Base-by-base conservation (phyloP, 1,140 invertebrate species). In the Macrotrachela quadricornifera region DNA sequence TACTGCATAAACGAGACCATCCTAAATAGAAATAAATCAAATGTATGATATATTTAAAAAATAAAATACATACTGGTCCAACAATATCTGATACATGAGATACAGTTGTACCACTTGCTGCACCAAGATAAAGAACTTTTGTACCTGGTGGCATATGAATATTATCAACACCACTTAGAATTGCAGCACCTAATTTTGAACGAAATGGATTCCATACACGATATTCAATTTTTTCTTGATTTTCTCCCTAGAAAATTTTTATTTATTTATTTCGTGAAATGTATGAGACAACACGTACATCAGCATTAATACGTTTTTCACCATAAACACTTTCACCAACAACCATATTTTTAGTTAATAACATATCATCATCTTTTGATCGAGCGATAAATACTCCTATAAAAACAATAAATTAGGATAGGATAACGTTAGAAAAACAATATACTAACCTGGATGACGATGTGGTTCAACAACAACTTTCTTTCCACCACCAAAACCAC, bases 171-270 rank as follows among this genome's bases (percentile, higher is more conserved):
- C 94, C 94, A 56, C 90, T 90, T 56, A 97, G 75, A 58, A 99
- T 88, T 14, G 90, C 88, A 41, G 94, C 94, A 10, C 88, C 92
- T 58, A 99, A 73, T 72, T 99, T 99, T 1, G 91, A 97, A 63
- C 92, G 75, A 75, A 99, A 99, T 10, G 92, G 94, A 78, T 99
- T 99, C 94, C 94, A 99, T 15, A 94, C 86, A 74, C 92, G 80
- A 74, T 99, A 99, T 75, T 99, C 94, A 63, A 83, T 77, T 75
- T 95, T 95, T 44, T 80, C 77, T 49, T 80, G 82, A 60, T 75
- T 76, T 42, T 63, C 62, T 60, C 46, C 47, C 30, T 56, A 46
- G 1, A 49, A 37, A 53, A 45, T 16, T 21, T 13, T 10, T 51
- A 41, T 9, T 57, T 49, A 57, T 17, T 38, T 10, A 51, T 42